Percentiles rank a stretch among this genome's conserved stretches.
These are phyloP conservation scores for Oenanthe melanoleuca DNA, from an alignment of 2,113 vertebrate genomes.

Conservation along the genomic window DNA sequence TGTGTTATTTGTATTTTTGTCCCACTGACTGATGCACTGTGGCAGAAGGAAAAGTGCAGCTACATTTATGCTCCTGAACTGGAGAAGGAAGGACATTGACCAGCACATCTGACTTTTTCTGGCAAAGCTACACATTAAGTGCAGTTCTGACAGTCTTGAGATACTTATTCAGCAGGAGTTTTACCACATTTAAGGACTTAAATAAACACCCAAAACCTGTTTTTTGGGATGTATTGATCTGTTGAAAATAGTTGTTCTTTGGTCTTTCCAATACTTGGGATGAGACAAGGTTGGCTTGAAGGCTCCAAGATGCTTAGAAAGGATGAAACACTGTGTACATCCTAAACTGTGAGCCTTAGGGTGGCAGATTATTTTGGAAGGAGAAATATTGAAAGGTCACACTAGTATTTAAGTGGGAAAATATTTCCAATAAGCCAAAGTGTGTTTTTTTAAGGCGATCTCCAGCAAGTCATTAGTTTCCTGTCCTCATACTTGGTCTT, in stretches of 20 bases:
- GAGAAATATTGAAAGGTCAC: not conserved
- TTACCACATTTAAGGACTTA: not conserved
- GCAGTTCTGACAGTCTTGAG: not conserved
- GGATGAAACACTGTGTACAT: not conserved
- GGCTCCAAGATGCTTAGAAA: not conserved
- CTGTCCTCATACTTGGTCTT: not conserved
- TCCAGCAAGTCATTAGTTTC: slow-evolving; percentile 26
- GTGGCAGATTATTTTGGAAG: not conserved
- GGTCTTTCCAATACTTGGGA: not conserved
- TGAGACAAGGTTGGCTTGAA: not conserved
- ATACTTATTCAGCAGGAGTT: not conserved
- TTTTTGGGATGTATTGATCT: not conserved
- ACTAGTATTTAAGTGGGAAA: not conserved
- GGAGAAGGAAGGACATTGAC: not conserved
- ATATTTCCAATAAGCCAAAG: not conserved
- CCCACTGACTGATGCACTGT: not conserved
- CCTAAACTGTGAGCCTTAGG: not conserved
- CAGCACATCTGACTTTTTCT: not conserved
- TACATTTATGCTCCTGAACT: not conserved
- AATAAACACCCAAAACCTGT: not conserved
- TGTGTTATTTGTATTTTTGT: not conserved
- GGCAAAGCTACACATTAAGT: not conserved
- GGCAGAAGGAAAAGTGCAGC: not conserved
- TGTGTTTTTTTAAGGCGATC: not conserved
- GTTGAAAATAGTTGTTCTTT: not conserved